Conservation (phyloP, 2,888 invertebrate genomes). For the Eupithecia pulchellata region DNA sequence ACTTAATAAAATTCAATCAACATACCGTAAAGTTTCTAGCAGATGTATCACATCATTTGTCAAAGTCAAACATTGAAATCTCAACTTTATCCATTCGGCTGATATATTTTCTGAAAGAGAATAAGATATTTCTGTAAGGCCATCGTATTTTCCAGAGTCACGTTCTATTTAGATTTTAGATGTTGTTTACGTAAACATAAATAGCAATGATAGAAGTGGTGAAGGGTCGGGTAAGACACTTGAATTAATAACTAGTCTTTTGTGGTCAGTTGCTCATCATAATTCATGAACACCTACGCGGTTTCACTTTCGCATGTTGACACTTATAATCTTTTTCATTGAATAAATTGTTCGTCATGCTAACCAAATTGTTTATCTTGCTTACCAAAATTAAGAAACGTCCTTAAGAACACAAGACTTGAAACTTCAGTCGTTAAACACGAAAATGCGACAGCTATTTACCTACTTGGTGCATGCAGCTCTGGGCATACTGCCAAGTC, state of each 20-base stretch:
- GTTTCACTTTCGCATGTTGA: slow-evolving; percentile 37
- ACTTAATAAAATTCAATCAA: slow-evolving; percentile 56
- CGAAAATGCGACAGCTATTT: slow-evolving; percentile 40
- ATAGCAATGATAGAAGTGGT: slow-evolving; percentile 23
- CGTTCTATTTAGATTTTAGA: slow-evolving; percentile 39
- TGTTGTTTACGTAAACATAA: slow-evolving; percentile 33
- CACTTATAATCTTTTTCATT: slow-evolving; percentile 48
- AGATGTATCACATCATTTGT: slow-evolving; percentile 89
- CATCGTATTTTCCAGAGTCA: slow-evolving; percentile 27
- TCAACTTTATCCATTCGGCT: slow-evolving; percentile 91
- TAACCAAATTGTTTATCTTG: slow-evolving; percentile 19
- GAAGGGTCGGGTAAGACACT: slow-evolving; percentile 37
- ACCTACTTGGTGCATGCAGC: slow-evolving; percentile 49
- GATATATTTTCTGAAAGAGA: slow-evolving; percentile 88
- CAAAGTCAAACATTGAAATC: slow-evolving; percentile 91
- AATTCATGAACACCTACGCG: slow-evolving; percentile 52
- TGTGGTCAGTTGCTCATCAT: slow-evolving; percentile 50
- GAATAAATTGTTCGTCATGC: slow-evolving; percentile 19
- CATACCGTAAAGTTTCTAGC: slow-evolving; percentile 87
- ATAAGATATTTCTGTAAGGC: slow-evolving; percentile 29
- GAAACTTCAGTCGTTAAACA: slow-evolving; percentile 37
- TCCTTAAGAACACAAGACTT: slow-evolving; percentile 21
- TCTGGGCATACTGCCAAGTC: slow-evolving; percentile 57
- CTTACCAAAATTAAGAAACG: slow-evolving; percentile 24
- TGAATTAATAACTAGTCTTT: slow-evolving; percentile 45